Base-by-base conservation (phyloP, 2,888 invertebrate species). In the Allolobophora icterica region DNA sequence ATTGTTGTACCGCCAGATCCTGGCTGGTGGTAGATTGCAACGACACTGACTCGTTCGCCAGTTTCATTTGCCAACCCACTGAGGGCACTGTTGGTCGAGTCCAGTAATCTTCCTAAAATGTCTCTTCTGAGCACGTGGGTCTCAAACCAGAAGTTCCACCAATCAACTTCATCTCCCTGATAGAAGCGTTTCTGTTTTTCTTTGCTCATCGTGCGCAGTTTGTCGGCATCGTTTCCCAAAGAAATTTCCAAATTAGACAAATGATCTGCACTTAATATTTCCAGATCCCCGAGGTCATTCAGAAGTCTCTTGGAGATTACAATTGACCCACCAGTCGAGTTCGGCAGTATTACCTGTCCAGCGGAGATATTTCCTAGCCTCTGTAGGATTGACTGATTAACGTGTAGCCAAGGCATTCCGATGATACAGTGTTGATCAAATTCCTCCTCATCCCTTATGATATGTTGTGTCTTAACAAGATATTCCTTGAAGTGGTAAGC, bases 1-100 rank as follows among this genome's bases (percentile, higher is more conserved):
- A 93, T 92, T 4, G 94, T 94, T 0, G 93, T 93, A n/a, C 93
- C 94, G 0, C 94, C 94, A 17, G 94, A 93, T 6, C 94, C 94
- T n/a, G 94, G 94, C 89, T 94, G 94, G 90, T 94, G 94, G 71
- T 92, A 92, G n/a, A 94, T 90, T 30, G 89, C 91, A 21, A 94
- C 92, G 11, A 91, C 89, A n/a, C 91, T 92, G 33, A 94, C 93
- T 84, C 91, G 91, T 24, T 91, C 90, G 24, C 92, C 93, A 35
- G 93, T 92, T 30, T 93, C 92, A 6, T 83, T 30, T 17, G 19
- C 45, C 45, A 19, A 17, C 1, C 45, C 15, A 34, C 87, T 35
- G 19, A 42, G 34, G 24, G 19, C 17, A 17, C 30, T 17, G 15
- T 89, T 84, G 17, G 30, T 35, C 0, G 13, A 17, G n/a, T 38